These are phyloP conservation scores for Maniola hyperantus DNA, from an alignment of 2,888 invertebrate species.

Conservation along the genomic window DNA sequence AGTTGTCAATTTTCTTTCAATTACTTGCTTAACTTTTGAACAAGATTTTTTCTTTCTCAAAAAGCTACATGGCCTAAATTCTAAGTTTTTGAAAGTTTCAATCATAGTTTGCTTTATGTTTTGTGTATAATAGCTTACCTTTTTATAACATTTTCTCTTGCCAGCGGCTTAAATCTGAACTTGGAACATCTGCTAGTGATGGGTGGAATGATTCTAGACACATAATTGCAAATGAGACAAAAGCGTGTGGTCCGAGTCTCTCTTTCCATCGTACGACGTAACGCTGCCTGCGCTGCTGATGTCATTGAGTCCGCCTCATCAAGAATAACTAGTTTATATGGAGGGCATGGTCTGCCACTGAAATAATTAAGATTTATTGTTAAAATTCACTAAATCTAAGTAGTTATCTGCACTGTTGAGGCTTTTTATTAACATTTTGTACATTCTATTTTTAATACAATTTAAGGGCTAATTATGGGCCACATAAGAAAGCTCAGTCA, in stretches of 20 bases:
- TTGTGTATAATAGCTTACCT: slow-evolving; percentile 54
- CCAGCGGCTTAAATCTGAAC: slow-evolving; percentile 97
- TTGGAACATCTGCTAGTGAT: slow-evolving; percentile 99
- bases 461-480: too few relatives aligned
- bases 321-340: slow-evolving; percentile 97
- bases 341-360: slow-evolving; percentile 93
- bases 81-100: too few relatives aligned
- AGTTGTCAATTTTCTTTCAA: too few relatives aligned
- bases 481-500: too few relatives aligned
- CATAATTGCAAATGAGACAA: slow-evolving; percentile 99
- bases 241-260: slow-evolving; percentile 97
- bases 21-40: too few relatives aligned
- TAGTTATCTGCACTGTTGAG: not conserved
- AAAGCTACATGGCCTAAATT: too few relatives aligned
- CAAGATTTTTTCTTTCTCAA: too few relatives aligned
- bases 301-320: slow-evolving; percentile 99
- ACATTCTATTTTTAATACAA: too few relatives aligned
- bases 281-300: slow-evolving; percentile 95
- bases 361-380: slow-evolving; percentile 38
- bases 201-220: slow-evolving; percentile 98
- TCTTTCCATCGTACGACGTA: slow-evolving; percentile 98
- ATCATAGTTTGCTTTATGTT: not conserved
- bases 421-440: too few relatives aligned
- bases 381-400: not conserved
- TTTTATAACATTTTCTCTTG: slow-evolving; percentile 86